These are phyloP conservation scores for Rhagoletis pomonella DNA, from an alignment of 1,140 invertebrate species.

Conservation along the genomic window DNA sequence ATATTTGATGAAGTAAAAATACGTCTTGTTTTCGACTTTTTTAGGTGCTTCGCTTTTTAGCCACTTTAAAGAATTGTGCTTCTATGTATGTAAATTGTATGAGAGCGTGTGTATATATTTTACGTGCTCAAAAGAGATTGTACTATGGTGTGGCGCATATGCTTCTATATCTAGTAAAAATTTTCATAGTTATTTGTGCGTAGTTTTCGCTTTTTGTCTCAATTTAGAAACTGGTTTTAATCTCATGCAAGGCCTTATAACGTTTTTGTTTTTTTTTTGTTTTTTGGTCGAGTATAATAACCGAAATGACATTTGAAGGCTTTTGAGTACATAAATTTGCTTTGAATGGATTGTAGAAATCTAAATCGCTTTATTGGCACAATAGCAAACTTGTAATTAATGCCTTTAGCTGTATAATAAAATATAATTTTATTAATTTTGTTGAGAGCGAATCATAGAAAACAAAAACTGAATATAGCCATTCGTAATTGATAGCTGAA, in stretches of 20 bases:
- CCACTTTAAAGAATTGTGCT: not conserved
- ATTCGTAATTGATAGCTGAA: too few relatives aligned
- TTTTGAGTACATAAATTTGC: too few relatives aligned
- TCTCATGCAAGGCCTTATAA: not conserved
- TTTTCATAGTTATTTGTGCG: constrained; percentile 10
- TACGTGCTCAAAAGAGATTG: not conserved
- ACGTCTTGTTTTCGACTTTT: not conserved
- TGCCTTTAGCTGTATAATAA: too few relatives aligned
- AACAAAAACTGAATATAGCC: too few relatives aligned
- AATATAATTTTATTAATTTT: too few relatives aligned
- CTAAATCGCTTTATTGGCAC: too few relatives aligned
- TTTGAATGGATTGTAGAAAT: too few relatives aligned
- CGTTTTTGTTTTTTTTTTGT: not conserved
- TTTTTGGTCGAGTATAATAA: not conserved
- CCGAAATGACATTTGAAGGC: constrained; percentile 2
- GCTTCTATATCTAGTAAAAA: not conserved
- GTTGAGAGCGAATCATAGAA: too few relatives aligned
- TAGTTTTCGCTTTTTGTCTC: not conserved
- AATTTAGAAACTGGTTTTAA: constrained; percentile 16
- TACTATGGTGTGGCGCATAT: not conserved
- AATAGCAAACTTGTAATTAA: too few relatives aligned
- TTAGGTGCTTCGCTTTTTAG: not conserved
- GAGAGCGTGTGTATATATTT: too few relatives aligned
- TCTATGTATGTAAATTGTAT: too few relatives aligned
- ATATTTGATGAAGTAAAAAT: constrained; percentile 48